phyloP scores from a whole-genome alignment of 2,113 vertebrate genomes.

The Stictonetta naevosa region DNA sequence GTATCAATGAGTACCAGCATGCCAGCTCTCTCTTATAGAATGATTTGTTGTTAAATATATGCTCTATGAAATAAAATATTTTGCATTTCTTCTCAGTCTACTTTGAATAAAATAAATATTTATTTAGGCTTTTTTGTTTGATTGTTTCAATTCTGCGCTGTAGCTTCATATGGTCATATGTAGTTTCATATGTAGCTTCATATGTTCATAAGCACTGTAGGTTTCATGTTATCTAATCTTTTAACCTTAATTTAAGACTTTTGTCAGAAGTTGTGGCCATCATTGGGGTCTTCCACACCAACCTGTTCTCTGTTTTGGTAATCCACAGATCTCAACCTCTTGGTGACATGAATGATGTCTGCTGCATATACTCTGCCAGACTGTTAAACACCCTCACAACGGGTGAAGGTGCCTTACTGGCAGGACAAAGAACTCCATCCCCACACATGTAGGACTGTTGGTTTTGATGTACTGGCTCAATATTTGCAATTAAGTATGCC shows the following conservation, averaged over 20 bases:
- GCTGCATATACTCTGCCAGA: accelerated
- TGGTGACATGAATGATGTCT: accelerated
- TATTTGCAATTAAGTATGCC: background rate
- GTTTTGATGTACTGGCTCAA: background rate
- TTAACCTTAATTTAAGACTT: background rate
- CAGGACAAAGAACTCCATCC: background rate
- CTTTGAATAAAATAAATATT: background rate
- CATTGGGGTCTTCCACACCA: background rate
- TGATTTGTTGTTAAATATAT: background rate
- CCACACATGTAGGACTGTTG: background rate
- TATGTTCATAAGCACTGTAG: background rate
- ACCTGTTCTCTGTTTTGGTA: background rate
- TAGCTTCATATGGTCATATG: background rate
- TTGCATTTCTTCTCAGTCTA: background rate
- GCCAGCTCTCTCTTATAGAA: background rate
- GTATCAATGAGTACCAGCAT: background rate
- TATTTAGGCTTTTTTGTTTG: background rate
- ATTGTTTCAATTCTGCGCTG: background rate
- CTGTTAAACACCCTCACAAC: background rate
- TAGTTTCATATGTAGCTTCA: too few species aligned
- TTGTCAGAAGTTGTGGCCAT: background rate
- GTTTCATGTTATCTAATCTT: background rate
- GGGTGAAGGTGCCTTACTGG: background rate
- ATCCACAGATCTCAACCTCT: background rate
- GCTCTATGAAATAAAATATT: background rate